A percentile compares a stretch with the other conserved stretches of the same genome.
phyloP scores from a whole-genome alignment of 2,113 vertebrate species.

The Dicentrarchus labrax region DNA sequence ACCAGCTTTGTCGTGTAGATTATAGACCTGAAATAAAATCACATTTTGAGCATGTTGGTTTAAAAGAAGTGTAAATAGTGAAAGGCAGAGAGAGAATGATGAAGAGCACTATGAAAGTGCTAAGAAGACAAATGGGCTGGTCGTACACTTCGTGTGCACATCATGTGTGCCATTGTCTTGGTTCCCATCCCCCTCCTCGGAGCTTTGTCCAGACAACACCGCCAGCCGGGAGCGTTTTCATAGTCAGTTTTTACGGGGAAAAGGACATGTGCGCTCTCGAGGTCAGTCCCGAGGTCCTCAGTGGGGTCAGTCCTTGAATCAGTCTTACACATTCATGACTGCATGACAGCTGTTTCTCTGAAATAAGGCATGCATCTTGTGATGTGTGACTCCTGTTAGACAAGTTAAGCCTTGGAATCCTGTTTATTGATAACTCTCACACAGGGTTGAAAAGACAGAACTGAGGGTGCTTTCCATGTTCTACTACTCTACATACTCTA shows the following conservation, averaged over 20 bases:
- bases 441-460: background rate
- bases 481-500: slow-evolving; percentile 1
- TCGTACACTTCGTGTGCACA: slow-evolving; percentile 54
- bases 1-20: background rate
- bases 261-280: slow-evolving; percentile 51
- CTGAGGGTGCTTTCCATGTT: background rate
- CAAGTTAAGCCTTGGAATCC: slow-evolving; percentile 34
- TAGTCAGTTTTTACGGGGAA: slow-evolving; percentile 52
- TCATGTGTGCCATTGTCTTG: slow-evolving; percentile 62
- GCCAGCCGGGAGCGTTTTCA: slow-evolving; percentile 9
- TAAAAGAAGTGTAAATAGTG: background rate
- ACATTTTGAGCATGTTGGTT: slow-evolving; percentile 1
- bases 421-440: slow-evolving; percentile 12
- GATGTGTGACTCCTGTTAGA: slow-evolving; percentile 40
- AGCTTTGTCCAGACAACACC: slow-evolving; percentile 35
- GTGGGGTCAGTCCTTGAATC: slow-evolving; percentile 40
- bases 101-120: slow-evolving; percentile 20
- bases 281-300: slow-evolving; percentile 41
- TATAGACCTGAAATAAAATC: background rate
- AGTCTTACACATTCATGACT: slow-evolving; percentile 24
- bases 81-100: slow-evolving; percentile 10
- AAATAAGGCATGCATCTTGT: slow-evolving; percentile 44
- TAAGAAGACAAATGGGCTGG: slow-evolving; percentile 64
- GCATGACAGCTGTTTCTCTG: slow-evolving; percentile 56
- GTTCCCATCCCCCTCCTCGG: slow-evolving; percentile 23